Evolutionary conservation across 2,888 invertebrate genomes (phyloP), one percentile per base, ranked within the genome.

Genomic region (Pelosia muscerda): DNA sequence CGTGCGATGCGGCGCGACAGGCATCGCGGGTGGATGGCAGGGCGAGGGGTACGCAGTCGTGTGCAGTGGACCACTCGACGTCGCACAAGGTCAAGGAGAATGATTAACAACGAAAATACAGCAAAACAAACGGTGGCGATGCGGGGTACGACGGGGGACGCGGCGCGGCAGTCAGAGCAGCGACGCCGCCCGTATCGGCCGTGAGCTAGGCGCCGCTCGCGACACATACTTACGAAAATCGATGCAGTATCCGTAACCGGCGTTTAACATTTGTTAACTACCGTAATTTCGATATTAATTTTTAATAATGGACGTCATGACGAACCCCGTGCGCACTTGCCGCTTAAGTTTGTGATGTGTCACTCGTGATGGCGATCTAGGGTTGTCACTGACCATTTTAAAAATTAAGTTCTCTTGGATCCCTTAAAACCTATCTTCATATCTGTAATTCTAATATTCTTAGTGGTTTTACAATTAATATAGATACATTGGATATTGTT

Each of bases 41-140:
- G 90, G 91, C 82, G 91, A 88, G 93, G 93, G 93, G 93, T 91
- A 91, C 89, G 89, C 92, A 92, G 89, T 93, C 92, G 92, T 93
- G 94, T 94, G 93, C 93, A 94, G 94, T 93, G 93, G 95, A 93
- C 94, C 94, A 95, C 94, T 94, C 92, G 88, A 89, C 94, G 92
- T 92, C 93, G 95, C 93, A 93, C 94, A 94, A 94, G 94, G 95
- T 95, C 94, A 94, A 95, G 95, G 95, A 95, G 95, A 95, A 95
- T 95, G 95, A 95, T 95, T 95, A 95, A 94, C 94, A 93, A 93
- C 93, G 93, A 95, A 95, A 94, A 94, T 95, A 94, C 94, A 94
- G 93, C 94, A 94, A 95, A 95, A 95, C 94, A 93, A 93, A 93
- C 92, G 92, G 89, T 90, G 90, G 88, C 87, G 88, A 89, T 84